Base-by-base conservation (phyloP, 2,797 vertebrate species). In the Dryobates pubescens region DNA sequence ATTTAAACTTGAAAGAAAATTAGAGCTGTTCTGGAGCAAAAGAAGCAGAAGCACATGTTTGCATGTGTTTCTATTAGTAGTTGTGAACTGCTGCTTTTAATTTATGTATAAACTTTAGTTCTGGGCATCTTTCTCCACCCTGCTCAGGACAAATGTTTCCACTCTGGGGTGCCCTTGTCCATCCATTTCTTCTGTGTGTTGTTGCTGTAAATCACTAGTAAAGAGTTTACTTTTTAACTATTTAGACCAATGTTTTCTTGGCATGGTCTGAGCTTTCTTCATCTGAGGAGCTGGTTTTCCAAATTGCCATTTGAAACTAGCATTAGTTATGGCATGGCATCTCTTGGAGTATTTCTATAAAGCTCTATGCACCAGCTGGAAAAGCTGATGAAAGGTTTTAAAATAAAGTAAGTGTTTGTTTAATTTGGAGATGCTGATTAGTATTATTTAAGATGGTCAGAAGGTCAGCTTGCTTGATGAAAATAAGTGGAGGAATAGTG, bases 21-120 rank as follows among this genome's bases (percentile, higher is more conserved):
- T 26, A 64, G 88, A 91, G 58, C 61, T 84, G 88, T 73, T 96
- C 49, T 76, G 73, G 76, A 93, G 88, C 58, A 74, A 47, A 92
- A 95, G 93, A 88, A 93, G 80, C 87, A 93, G 92, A 89, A 94
- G 89, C 92, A 92, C 61, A 73, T 96, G 89, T 93, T 93, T 84
- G 57, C 92, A 29, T 94, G 61, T 92, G 17, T 86, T 95, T 92
- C 86, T 86, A 43, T 96, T 94, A 90, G 82, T 75, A 90, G 74
- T 86, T 93, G 93, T 92, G 85, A 96, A 86, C 59, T 88, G 84
- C 94, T 95, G 86, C 92, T 94, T 92, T 92, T 87, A 89, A 90
- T 95, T 96, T 94, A 41, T 57, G 4, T 38, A 41, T 57, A 64
- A 96, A 87, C 67, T 85, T 89, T 54, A 81, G 38, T 94, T 94